phyloP scores from a whole-genome alignment of 2,113 vertebrate species.

The Corvus cornix region DNA sequence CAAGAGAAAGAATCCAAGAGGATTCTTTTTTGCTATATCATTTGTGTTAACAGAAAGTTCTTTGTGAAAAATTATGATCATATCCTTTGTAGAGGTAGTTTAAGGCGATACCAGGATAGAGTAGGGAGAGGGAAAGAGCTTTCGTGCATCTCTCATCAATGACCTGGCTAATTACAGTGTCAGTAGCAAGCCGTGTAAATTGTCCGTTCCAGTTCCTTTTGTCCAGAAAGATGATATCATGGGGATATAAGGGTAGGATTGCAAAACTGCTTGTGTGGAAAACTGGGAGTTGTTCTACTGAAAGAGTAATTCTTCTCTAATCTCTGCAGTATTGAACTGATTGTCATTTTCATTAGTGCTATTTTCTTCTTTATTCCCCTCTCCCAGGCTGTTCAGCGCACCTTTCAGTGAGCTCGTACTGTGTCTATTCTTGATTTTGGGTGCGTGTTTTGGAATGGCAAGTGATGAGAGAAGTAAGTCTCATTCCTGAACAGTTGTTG shows the following conservation, averaged over 20 bases:
- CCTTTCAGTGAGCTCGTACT: background rate
- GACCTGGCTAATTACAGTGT: constrained; percentile 1
- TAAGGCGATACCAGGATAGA: background rate
- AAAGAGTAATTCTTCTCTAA: background rate
- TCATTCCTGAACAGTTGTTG: background rate
- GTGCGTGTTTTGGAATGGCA: background rate
- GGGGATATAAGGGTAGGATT: background rate
- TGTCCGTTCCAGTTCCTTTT: background rate
- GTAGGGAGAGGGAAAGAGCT: background rate
- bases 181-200: background rate
- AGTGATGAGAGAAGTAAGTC: background rate
- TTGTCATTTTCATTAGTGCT: constrained; percentile 30
- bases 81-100: background rate
- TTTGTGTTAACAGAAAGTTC: background rate
- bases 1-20: background rate
- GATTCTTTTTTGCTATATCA: background rate
- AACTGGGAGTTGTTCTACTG: constrained; percentile 17
- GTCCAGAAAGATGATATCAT: background rate
- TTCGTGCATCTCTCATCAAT: background rate
- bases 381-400: background rate
- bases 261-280: background rate
- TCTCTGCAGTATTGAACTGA: background rate
- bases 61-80: background rate
- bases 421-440: background rate
- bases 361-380: background rate